Conservation (phyloP, 2,113 vertebrate genomes). For the Ondatra zibethicus region DNA sequence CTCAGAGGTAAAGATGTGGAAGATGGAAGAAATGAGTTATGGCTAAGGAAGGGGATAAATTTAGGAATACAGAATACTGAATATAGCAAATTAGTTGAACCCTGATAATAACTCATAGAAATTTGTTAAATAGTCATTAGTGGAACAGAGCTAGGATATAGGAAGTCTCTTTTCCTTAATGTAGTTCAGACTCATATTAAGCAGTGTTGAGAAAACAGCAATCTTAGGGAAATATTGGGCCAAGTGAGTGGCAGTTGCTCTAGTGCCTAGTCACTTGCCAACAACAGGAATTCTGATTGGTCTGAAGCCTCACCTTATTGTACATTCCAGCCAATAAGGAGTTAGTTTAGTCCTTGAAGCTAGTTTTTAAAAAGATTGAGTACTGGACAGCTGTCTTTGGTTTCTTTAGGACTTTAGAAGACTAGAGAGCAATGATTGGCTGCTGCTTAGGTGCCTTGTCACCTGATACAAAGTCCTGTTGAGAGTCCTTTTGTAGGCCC, state of each 20-base stretch:
- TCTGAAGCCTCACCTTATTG: constrained; percentile 43
- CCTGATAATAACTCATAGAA: constrained; percentile 19
- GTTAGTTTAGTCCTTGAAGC: constrained; percentile 44
- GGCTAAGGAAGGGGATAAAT: constrained; percentile 25
- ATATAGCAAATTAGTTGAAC: constrained; percentile 37
- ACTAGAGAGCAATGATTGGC: constrained; percentile 73
- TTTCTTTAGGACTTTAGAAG: constrained; percentile 70
- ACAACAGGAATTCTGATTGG: constrained; percentile 77
- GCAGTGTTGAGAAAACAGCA: constrained; percentile 35
- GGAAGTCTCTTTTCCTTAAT: neutral
- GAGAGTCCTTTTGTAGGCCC: constrained; percentile 55
- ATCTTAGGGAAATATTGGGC: constrained; percentile 58
- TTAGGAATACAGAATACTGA: constrained; percentile 48
- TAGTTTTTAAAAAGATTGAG: constrained; percentile 48
- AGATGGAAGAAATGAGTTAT: neutral
- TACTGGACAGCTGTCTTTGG: constrained; percentile 69
- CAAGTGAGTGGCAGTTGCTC: constrained; percentile 68
- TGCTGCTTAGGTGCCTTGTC: constrained; percentile 65
- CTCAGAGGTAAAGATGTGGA: neutral
- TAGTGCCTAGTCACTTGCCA: constrained; percentile 47
- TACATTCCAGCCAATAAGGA: constrained; percentile 70
- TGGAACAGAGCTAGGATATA: neutral
- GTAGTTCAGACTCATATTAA: neutral
- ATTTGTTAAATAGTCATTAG: constrained; percentile 8
- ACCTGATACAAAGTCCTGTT: neutral